Evolutionary conservation across 2,888 invertebrate species (phyloP), one percentile per base, ranked within the genome.

Genomic region (Panzeria rudis): DNA sequence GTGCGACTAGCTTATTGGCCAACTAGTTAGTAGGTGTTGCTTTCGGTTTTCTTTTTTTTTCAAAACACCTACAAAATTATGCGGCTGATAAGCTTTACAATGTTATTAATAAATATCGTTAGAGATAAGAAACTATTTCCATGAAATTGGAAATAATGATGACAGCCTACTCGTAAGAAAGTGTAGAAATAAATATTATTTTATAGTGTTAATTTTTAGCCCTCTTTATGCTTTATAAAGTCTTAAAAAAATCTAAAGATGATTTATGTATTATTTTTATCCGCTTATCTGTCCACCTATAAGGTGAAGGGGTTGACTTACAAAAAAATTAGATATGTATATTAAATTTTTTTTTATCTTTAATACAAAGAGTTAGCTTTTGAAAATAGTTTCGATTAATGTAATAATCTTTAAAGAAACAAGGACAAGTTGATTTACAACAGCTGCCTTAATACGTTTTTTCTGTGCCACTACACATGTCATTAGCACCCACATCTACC

Each of bases 11-110:
- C 32, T 72, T 20, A n/a, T 47, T 32, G 35, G 35, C 6, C 20
- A 35, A n/a, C 25, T 13, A 50, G 15, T 52, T n/a, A 41, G 64
- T 54, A 75, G 75, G 54, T 75, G 75, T 75, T 64, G 35, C 15
- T 29, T 64, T 29, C 9, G 29, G 9, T 54, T 3, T 20, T 52
- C 52, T 15, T 2, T 29, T 29, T 29, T 5, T 29, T 29, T 4
- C 29, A 2, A 8, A 54, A 52, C 52, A 64, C 54, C 64, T 23
- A 75, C 64, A 15, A 72, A 75, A 17, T 52, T 54, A 38, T n/a
- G 3, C 15, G 7, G 6, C 8, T 29, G 41, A 75, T 29, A 38
- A 38, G 64, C 2, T 29, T 29, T 20, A 44, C 29, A 13, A 35
- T 29, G 32, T 13, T 41, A 17, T 59, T 20, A 3, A 32, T 13